Conservation (phyloP, 30 jellyfish, hydroid and myxozoan genomes). For the Chironex yamaguchii region DNA sequence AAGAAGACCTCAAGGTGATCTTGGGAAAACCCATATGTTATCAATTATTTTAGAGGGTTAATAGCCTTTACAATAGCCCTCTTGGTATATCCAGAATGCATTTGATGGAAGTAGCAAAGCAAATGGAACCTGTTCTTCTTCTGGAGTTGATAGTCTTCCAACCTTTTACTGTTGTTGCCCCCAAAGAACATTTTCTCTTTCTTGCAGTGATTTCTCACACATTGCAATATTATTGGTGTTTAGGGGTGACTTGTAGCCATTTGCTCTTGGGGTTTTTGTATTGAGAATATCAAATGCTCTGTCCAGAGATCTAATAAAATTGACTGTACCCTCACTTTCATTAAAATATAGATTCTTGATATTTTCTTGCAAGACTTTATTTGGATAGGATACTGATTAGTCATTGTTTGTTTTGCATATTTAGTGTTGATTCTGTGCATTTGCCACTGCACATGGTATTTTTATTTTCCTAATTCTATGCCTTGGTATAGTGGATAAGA, state of each 20-base stretch:
- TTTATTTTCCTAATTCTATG: too few species aligned
- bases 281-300: constrained; percentile 35
- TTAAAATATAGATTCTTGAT: constrained; percentile 14
- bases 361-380: constrained; percentile 8
- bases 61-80: constrained; percentile 1
- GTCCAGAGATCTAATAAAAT: constrained; percentile 19
- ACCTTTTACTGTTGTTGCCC: constrained; percentile 18
- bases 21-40: constrained; percentile 66
- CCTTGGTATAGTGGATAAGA: too few species aligned
- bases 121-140: constrained; percentile 30
- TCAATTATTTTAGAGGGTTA: constrained; percentile 47
- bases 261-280: constrained; percentile 51
- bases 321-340: constrained; percentile 37
- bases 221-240: constrained; percentile 7
- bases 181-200: constrained; percentile 14
- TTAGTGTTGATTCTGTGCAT: constrained; percentile 51
- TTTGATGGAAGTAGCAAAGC: constrained; percentile 43
- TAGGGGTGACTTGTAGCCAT: constrained; percentile 51
- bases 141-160: neutral
- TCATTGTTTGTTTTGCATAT: constrained; percentile 39
- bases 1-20: constrained; percentile 57
- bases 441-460: constrained; percentile 44
- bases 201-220: neutral
- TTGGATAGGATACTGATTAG: constrained; percentile 49
- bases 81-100: constrained; percentile 4